phyloP scores from a whole-genome alignment of 2,797 vertebrate genomes.

The Cuculus canorus region DNA sequence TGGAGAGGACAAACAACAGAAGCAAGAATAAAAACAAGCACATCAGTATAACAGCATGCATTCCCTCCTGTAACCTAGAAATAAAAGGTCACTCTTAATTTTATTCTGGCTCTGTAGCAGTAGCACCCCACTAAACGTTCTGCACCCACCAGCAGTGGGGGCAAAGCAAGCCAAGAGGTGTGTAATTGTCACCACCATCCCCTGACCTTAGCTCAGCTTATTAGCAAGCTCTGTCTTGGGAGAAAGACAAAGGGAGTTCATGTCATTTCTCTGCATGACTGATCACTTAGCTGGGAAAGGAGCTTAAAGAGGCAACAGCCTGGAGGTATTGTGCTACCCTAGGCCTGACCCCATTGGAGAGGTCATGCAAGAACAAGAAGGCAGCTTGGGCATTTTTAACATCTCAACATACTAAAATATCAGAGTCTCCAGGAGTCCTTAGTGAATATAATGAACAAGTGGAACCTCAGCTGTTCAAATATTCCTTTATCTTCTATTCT shows the following conservation, averaged over 20 bases:
- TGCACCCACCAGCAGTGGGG: background rate
- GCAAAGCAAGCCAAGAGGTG: background rate
- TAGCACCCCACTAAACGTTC: rapidly evolving
- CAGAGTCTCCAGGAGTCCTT: background rate
- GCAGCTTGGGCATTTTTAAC: background rate
- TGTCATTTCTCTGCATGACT: constrained; percentile 54
- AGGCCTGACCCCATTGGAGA: constrained; percentile 36
- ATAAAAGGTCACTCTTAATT: background rate
- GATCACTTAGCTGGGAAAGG: constrained; percentile 60
- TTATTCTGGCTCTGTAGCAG: background rate
- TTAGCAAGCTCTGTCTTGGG: constrained; percentile 50
- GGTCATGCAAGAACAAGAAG: constrained; percentile 47
- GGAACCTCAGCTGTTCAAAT: background rate
- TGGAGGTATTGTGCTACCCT: constrained; percentile 21
- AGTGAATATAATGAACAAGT: background rate
- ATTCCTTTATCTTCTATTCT: background rate
- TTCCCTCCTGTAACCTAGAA: background rate
- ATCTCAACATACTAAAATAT: background rate
- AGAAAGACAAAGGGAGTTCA: background rate
- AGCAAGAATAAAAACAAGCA: background rate
- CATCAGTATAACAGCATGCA: background rate
- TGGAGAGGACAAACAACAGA: background rate
- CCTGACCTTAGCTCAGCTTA: background rate
- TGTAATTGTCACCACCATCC: background rate
- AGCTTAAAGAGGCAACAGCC: constrained; percentile 58